Evolutionary conservation across 2,888 invertebrate species (phyloP).

Genomic region (Andrena bucephala): DNA sequence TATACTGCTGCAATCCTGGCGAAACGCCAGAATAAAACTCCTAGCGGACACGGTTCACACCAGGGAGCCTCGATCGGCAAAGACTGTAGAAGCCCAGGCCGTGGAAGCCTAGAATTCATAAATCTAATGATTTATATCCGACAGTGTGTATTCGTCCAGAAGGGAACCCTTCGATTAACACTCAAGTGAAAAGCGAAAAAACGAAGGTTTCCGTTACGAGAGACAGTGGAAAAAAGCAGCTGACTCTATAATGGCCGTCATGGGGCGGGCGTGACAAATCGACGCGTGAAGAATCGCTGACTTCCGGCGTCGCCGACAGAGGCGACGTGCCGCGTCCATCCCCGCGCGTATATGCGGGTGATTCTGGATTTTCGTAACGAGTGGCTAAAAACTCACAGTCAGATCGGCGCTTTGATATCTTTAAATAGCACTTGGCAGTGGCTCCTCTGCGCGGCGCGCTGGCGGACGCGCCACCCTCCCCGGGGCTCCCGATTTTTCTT

Average conservation of each 20-base stretch:
- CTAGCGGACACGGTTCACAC: background rate
- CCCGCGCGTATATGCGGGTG: slow-evolving; percentile 59
- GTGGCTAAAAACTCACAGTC: slow-evolving; percentile 52
- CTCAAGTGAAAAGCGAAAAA: background rate
- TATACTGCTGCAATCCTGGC: background rate
- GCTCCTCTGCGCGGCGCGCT: background rate
- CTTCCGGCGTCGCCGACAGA: slow-evolving; percentile 70
- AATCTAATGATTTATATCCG: background rate
- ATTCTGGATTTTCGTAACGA: slow-evolving; percentile 58
- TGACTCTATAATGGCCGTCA: slow-evolving; percentile 38
- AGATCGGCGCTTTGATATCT: slow-evolving; percentile 20
- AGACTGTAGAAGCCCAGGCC: background rate
- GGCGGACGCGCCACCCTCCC: background rate
- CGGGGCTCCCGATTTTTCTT: slow-evolving; percentile 13
- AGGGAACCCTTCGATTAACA: slow-evolving; percentile 16
- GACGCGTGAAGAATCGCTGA: slow-evolving; percentile 70
- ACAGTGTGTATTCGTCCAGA: background rate
- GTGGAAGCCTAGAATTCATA: background rate
- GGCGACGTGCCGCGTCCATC: slow-evolving; percentile 36
- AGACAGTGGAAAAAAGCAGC: slow-evolving; percentile 18
- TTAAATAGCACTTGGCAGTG: slow-evolving; percentile 43
- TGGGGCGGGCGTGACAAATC: slow-evolving; percentile 45
- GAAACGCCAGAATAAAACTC: background rate
- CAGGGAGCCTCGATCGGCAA: background rate
- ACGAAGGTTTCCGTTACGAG: background rate